These are phyloP conservation scores for Cladopsammia gracilis DNA, from an alignment of 64 coral and sea anemone genomes.

Conservation along the genomic window DNA sequence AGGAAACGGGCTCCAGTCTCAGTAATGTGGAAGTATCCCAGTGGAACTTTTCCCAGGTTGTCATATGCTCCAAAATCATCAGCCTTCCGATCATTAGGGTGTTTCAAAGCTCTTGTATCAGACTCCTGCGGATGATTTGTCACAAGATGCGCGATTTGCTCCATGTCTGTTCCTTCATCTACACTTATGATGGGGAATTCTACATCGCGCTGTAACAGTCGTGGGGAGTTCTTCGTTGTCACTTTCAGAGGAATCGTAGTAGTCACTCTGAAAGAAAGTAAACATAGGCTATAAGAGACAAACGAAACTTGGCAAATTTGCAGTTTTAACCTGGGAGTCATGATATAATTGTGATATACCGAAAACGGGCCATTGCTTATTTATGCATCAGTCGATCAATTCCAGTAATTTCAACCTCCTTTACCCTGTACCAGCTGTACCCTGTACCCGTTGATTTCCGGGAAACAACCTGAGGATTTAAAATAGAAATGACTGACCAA, in stretches of 20 bases:
- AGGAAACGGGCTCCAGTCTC: not conserved
- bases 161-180: not conserved
- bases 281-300: too few species aligned
- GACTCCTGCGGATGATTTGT: not conserved
- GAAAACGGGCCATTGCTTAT: too few species aligned
- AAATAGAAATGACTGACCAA: too few species aligned
- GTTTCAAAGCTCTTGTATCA: not conserved
- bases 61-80: not conserved
- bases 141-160: not conserved
- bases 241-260: not conserved
- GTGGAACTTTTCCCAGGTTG: not conserved
- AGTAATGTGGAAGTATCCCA: not conserved
- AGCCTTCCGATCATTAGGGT: not conserved
- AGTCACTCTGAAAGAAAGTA: too few species aligned
- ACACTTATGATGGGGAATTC: not conserved
- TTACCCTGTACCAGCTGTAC: too few species aligned
- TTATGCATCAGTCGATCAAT: too few species aligned
- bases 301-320: too few species aligned
- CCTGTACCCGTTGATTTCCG: too few species aligned
- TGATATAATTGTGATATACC: too few species aligned
- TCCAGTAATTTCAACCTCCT: too few species aligned
- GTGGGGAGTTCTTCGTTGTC: not conserved
- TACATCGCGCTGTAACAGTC: not conserved
- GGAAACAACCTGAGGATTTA: too few species aligned
- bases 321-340: too few species aligned